These are phyloP conservation scores for Iguana delicatissima DNA, from an alignment of 2,797 vertebrate species.

Conservation along the genomic window DNA sequence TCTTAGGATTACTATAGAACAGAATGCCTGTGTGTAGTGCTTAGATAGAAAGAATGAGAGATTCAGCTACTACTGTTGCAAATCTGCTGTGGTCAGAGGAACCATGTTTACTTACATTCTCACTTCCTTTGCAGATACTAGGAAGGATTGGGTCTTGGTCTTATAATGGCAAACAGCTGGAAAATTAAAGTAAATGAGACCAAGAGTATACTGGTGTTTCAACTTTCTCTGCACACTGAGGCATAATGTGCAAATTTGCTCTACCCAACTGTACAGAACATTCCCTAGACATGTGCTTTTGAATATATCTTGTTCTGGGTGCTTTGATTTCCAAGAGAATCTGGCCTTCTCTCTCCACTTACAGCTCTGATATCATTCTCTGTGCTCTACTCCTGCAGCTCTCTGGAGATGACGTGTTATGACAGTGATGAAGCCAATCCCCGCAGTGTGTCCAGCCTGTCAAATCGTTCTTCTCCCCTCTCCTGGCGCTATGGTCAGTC, in stretches of 20 bases:
- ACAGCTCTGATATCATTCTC: background rate
- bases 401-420: slow-evolving; percentile 90
- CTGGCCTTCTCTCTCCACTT: background rate
- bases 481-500: slow-evolving; percentile 96
- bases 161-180: background rate
- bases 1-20: background rate
- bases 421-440: slow-evolving; percentile 94
- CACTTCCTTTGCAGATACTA: background rate
- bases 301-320: background rate
- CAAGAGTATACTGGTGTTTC: background rate
- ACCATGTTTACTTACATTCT: background rate
- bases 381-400: slow-evolving; percentile 77
- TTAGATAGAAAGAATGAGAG: background rate
- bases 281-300: background rate
- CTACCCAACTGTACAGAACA: background rate
- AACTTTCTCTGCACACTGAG: background rate
- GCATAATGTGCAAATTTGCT: background rate
- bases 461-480: slow-evolving; percentile 93
- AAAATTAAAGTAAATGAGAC: background rate
- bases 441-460: slow-evolving; percentile 91
- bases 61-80: background rate
- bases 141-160: background rate
- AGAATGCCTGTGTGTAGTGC: background rate
- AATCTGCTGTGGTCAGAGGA: background rate
- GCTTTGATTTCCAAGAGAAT: slow-evolving; percentile 7